phyloP scores from a whole-genome alignment of 2,888 invertebrate genomes.

The Caenorhabditis plicata region DNA sequence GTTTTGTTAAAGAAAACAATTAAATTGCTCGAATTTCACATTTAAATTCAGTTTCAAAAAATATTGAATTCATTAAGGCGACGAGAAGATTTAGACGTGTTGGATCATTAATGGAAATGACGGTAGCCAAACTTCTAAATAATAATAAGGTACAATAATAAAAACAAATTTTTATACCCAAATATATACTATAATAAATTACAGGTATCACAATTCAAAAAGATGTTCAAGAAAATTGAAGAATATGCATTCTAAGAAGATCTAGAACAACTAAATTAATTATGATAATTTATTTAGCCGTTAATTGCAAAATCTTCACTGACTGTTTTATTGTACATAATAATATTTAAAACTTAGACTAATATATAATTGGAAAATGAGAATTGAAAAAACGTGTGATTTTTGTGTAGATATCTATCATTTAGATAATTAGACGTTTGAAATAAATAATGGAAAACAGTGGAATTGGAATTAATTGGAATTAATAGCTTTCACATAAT shows the following conservation, averaged over 20 bases:
- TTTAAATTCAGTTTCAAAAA: background rate
- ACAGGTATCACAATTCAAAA: constrained; percentile 63
- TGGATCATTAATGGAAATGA: constrained; percentile 62
- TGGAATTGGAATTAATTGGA: background rate
- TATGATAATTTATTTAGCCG: too few relatives aligned
- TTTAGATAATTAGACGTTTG: background rate
- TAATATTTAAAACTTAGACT: too few relatives aligned
- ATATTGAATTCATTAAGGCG: constrained; percentile 56
- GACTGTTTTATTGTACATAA: constrained; percentile 1
- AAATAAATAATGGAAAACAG: background rate
- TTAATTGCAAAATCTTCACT: constrained; percentile 3
- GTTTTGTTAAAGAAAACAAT: too few relatives aligned
- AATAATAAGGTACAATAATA: constrained; percentile 40
- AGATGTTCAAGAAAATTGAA: constrained; percentile 61
- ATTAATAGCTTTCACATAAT: constrained; percentile 42
- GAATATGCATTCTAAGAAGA: constrained; percentile 26
- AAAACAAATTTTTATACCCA: background rate
- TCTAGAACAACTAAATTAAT: constrained; percentile 1
- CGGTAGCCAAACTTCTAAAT: constrained; percentile 62
- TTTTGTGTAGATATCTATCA: too few relatives aligned
- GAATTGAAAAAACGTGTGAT: too few relatives aligned
- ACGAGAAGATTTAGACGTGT: constrained; percentile 60
- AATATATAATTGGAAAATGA: too few relatives aligned
- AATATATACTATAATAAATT: too few relatives aligned
- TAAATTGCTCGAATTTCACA: too few relatives aligned